Evolutionary conservation across 2,113 vertebrate genomes (phyloP).

Genomic region (Datnioides undecimradiatus): DNA sequence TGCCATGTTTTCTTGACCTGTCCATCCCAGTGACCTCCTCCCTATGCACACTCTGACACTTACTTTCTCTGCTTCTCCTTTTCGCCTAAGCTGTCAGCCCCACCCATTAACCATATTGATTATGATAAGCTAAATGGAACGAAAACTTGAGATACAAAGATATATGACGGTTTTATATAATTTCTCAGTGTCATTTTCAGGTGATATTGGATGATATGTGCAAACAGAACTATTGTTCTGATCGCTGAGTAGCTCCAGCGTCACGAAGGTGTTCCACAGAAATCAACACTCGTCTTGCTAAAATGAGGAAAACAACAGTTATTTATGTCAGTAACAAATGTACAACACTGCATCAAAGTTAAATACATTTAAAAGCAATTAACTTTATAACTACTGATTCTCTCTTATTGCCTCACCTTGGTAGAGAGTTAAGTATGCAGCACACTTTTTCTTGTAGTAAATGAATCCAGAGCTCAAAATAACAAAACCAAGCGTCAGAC

Average conservation of each 20-base stretch:
- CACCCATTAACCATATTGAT: neutral
- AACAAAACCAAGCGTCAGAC: constrained; percentile 1
- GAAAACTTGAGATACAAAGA: too few relatives aligned
- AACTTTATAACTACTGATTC: too few relatives aligned
- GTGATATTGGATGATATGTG: neutral
- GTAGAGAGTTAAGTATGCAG: neutral
- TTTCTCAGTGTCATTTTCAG: neutral
- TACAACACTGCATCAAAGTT: neutral
- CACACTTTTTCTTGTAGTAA: constrained; percentile 23
- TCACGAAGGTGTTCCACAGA: neutral
- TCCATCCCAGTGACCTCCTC: too few relatives aligned
- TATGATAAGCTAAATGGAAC: too few relatives aligned
- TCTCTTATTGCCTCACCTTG: constrained; percentile 9
- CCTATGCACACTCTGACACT: too few relatives aligned
- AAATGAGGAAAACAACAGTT: neutral
- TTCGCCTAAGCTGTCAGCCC: too few relatives aligned
- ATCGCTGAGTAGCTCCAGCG: neutral
- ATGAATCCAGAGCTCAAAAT: constrained; percentile 5
- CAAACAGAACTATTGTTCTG: neutral
- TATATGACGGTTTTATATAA: too few relatives aligned
- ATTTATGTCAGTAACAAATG: neutral
- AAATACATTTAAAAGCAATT: neutral
- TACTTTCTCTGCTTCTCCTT: too few relatives aligned
- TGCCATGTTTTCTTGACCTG: too few relatives aligned
- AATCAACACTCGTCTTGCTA: neutral